Percentiles rank a stretch among this genome's conserved stretches.
Evolutionary conservation across 2,113 vertebrate genomes (phyloP).

Genomic region (Chamaea fasciata): DNA sequence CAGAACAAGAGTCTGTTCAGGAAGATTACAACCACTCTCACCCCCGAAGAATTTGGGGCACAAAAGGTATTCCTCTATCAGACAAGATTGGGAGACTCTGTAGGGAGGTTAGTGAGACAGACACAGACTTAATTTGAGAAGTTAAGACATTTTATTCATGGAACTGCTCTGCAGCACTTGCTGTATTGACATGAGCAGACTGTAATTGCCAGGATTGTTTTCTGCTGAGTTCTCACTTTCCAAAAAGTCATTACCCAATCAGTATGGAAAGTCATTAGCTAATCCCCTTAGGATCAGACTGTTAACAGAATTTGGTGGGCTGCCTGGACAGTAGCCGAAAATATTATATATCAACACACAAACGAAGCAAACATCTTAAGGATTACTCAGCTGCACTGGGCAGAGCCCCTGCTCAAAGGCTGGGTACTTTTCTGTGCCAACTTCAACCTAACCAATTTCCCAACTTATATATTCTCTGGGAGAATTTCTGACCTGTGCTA

Average conservation of each 20-base stretch:
- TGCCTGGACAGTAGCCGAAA: neutral
- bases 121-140: neutral
- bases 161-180: conserved; percentile 5
- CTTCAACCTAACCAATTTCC: neutral
- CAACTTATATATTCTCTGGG: neutral
- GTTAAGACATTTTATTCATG: conserved; percentile 35
- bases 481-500: neutral
- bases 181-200: conserved; percentile 35
- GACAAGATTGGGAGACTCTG: neutral
- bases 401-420: neutral
- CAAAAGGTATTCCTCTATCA: neutral
- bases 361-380: neutral
- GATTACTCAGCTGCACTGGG: neutral
- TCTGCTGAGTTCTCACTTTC: conserved; percentile 59
- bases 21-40: neutral
- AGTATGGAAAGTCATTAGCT: conserved; percentile 55
- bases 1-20: neutral
- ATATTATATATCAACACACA: neutral
- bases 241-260: conserved; percentile 53
- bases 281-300: conserved; percentile 16
- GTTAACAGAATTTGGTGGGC: conserved; percentile 29
- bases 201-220: conserved; percentile 58
- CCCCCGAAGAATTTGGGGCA: neutral
- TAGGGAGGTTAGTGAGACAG: neutral
- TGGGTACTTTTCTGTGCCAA: neutral